Evolutionary conservation across 2,888 invertebrate genomes (phyloP).

Genomic region (Phlogophora meticulosa): DNA sequence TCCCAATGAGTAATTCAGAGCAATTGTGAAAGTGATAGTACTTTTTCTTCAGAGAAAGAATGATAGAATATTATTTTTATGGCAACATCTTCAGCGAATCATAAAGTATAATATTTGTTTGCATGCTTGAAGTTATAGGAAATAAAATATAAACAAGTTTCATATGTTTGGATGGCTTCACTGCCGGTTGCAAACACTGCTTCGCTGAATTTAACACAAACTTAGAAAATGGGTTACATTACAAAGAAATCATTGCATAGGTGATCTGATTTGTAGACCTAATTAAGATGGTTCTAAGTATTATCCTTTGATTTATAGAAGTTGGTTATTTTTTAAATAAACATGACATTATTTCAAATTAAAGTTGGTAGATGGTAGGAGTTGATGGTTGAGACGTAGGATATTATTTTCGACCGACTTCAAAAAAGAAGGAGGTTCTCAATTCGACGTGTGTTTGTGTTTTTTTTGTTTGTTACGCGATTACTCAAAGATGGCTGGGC

Average conservation of each 20-base stretch:
- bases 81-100: slow-evolving; percentile 46
- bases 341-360: not conserved
- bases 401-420: too few relatives aligned
- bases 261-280: slow-evolving; percentile 39
- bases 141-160: slow-evolving; percentile 52
- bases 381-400: too few relatives aligned
- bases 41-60: slow-evolving; percentile 27
- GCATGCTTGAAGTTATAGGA: slow-evolving; percentile 37
- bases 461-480: too few relatives aligned
- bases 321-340: not conserved
- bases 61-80: slow-evolving; percentile 24
- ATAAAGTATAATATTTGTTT: slow-evolving; percentile 41
- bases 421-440: too few relatives aligned
- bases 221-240: slow-evolving; percentile 47
- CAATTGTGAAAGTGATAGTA: too few relatives aligned
- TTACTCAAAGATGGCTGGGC: too few relatives aligned
- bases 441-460: too few relatives aligned
- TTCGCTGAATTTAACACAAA: slow-evolving; percentile 53
- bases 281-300: slow-evolving; percentile 37
- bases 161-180: slow-evolving; percentile 47
- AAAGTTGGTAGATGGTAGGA: not conserved
- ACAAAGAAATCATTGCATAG: slow-evolving; percentile 42
- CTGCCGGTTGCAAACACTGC: slow-evolving; percentile 20
- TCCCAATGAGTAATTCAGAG: too few relatives aligned
- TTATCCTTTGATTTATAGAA: not conserved